Base-by-base conservation (phyloP, 2,797 vertebrate species). In the Chromobotia macracanthus region DNA sequence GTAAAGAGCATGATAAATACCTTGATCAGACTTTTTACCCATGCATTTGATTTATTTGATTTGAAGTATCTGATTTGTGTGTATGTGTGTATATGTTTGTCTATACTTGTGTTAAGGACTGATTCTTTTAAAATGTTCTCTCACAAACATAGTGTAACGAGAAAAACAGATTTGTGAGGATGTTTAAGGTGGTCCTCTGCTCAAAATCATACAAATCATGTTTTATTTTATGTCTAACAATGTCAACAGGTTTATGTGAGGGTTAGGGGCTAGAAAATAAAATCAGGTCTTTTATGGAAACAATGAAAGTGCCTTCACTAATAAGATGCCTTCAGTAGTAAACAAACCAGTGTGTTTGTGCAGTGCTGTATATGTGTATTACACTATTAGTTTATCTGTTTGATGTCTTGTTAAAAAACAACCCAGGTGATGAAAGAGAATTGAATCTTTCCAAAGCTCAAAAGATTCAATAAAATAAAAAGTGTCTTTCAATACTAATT, bases 331-430 rank as follows among this genome's bases (percentile, higher is more conserved):
- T 53, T 51, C 15, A 41, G 10, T 41, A 41, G 38, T 41, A 10
- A 41, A 41, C 5, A 41, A 41, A 41, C 10, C 0, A 51, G 50
- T 51, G 50, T 51, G 7, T 23, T 35, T 41, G 12, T 12, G 35
- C 1, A 5, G 0, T 12, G 6, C 21, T 44, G 31, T 61, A n/a
- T 46, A 7, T 35, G 1, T 19, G 23, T 1, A 15, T 6, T 15
- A 23, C 65, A 76, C 18, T 44, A 56, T 44, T 19, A 16, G 38
- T 15, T 55, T 41, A 13, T 75, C n/a, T 23, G 9, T 16, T 21
- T 61, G 18, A 73, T 73, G 28, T 61, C 55, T 19, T 73, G 38
- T 41, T 46, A 46, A 60, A 60, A 9, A 46, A 58, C 23, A 56
- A 8, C 3, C 0, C 0, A 44, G 16, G 1, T 41, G 38, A 19